These are phyloP conservation scores for Drosophila repleta DNA, from an alignment of 1,140 invertebrate genomes.

Conservation along the genomic window DNA sequence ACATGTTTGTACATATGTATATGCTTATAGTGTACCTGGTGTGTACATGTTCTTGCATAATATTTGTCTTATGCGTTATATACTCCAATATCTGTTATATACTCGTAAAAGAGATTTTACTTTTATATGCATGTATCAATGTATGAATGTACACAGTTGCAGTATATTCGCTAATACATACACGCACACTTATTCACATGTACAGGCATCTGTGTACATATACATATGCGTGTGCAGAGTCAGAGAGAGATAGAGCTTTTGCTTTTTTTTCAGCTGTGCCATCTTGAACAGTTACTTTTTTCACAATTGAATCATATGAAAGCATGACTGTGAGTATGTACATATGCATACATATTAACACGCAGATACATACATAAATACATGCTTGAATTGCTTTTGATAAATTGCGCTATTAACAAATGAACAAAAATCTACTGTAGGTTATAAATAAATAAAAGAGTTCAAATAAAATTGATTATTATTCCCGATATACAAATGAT, in stretches of 20 bases:
- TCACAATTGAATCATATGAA: too few relatives aligned
- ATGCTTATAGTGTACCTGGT: slow-evolving; percentile 15
- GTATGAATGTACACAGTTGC: background rate
- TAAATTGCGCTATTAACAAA: background rate
- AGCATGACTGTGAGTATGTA: too few relatives aligned
- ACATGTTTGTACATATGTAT: slow-evolving; percentile 16
- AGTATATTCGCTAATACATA: too few relatives aligned
- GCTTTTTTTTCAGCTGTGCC: too few relatives aligned
- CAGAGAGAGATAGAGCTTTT: too few relatives aligned
- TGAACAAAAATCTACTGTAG: background rate
- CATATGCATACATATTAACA: too few relatives aligned
- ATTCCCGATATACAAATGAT: background rate
- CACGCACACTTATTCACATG: too few relatives aligned
- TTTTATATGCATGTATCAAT: background rate
- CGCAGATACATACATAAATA: too few relatives aligned
- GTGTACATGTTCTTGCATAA: slow-evolving; percentile 1
- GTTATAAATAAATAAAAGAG: background rate
- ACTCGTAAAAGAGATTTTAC: too few relatives aligned
- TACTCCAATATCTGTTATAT: too few relatives aligned
- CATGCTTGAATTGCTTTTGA: too few relatives aligned
- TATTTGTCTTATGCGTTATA: background rate
- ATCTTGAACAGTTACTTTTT: too few relatives aligned
- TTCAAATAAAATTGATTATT: background rate
- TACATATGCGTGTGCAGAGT: background rate
- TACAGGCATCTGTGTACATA: background rate